Evolutionary conservation across 64 coral and sea anemone species (phyloP).

Genomic region (Stichodactyla mertensii): DNA sequence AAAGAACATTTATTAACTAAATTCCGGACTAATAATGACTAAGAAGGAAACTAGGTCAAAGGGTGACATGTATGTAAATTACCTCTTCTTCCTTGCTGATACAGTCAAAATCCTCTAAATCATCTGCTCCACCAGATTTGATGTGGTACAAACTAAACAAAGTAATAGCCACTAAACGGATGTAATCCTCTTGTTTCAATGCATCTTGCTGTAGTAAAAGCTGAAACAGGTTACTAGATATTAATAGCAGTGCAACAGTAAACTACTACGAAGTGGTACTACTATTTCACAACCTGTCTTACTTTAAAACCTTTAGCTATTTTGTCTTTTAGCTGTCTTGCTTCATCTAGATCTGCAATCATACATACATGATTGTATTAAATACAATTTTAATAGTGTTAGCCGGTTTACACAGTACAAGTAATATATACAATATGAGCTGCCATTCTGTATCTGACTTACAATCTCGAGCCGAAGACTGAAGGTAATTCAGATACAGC

Average conservation of each 20-base stretch:
- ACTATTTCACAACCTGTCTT: not conserved
- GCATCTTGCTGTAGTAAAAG: constrained; percentile 39
- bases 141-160: constrained; percentile 82
- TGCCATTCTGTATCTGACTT: no score
- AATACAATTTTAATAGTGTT: not conserved
- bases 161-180: constrained; percentile 54
- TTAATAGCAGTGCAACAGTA: not conserved
- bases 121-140: constrained; percentile 66
- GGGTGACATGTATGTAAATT: not conserved
- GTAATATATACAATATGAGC: no score
- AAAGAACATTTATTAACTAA: no score
- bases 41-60: no score
- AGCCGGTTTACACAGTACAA: no score
- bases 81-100: constrained; percentile 90
- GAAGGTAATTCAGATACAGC: no score
- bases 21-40: no score
- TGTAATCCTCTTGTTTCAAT: constrained; percentile 43
- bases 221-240: constrained; percentile 8
- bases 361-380: not conserved
- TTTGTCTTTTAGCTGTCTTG: constrained; percentile 70
- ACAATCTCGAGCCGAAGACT: no score
- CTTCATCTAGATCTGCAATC: constrained; percentile 63
- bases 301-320: constrained; percentile 65
- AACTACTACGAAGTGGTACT: not conserved
- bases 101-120: constrained; percentile 92